These are phyloP conservation scores for Ceriagrion tenellum DNA, from an alignment of 2,888 invertebrate genomes.

Conservation along the genomic window DNA sequence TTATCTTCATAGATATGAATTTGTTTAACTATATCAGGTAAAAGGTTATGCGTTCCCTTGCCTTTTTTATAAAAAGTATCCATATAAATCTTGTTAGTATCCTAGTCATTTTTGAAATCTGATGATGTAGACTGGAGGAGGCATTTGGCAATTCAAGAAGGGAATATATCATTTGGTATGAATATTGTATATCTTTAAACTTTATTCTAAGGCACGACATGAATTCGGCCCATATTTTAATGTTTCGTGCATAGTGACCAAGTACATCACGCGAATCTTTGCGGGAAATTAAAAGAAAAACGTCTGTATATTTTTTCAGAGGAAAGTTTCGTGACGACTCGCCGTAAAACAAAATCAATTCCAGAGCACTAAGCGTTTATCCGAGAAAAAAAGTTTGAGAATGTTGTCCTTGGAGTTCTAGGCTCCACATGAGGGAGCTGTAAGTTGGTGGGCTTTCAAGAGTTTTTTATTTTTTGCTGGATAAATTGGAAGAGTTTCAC, in stretches of 20 bases:
- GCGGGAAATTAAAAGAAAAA: background rate
- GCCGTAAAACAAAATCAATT: background rate
- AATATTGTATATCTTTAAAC: background rate
- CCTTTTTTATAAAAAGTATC: too few species aligned
- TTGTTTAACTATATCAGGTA: too few species aligned
- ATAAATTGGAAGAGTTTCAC: background rate
- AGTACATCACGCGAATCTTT: background rate
- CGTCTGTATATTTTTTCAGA: background rate
- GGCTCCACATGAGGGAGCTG: background rate
- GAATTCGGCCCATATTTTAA: background rate
- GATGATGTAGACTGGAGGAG: too few species aligned
- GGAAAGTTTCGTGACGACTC: constrained; percentile 23
- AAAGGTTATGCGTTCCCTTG: too few species aligned
- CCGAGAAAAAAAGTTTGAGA: background rate
- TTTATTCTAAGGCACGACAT: background rate
- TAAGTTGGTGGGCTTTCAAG: background rate
- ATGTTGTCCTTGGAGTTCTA: background rate
- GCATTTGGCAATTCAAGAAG: too few species aligned
- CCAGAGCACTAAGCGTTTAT: background rate
- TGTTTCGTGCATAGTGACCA: background rate
- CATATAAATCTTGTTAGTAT: too few species aligned
- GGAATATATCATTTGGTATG: background rate
- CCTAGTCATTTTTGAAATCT: too few species aligned
- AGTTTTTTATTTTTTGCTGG: background rate
- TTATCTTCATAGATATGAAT: too few species aligned